These are phyloP conservation scores for Synodontis membranacea DNA, from an alignment of 2,113 vertebrate species.

Conservation along the genomic window DNA sequence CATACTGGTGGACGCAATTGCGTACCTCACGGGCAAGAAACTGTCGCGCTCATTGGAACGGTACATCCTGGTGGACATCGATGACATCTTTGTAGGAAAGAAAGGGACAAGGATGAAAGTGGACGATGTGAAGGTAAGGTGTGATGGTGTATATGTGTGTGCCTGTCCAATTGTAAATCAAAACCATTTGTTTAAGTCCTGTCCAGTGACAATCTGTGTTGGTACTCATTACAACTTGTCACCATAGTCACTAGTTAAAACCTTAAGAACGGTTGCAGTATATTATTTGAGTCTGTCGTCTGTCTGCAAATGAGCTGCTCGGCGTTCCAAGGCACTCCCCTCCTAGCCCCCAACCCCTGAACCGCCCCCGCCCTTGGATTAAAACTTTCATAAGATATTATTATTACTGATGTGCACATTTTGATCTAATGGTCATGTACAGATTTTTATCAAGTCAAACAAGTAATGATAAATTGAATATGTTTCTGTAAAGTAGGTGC, in stretches of 20 bases:
- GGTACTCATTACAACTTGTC: background rate
- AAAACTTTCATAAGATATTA: background rate
- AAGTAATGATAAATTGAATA: background rate
- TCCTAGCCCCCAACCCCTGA: too few species aligned
- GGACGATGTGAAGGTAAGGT: conserved; percentile 92
- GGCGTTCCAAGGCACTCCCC: background rate
- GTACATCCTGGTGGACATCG: conserved; percentile 92
- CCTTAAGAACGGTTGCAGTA: background rate
- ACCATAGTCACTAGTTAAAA: background rate
- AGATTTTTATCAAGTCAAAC: background rate
- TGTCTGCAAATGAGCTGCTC: background rate
- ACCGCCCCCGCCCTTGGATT: background rate
- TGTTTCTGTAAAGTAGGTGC: background rate
- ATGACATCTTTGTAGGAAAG: conserved; percentile 95
- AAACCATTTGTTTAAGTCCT: background rate
- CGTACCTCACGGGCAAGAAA: conserved; percentile 88
- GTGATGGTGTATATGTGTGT: conserved; percentile 42
- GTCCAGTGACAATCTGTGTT: background rate
- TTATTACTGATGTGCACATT: background rate
- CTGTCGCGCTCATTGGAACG: conserved; percentile 85
- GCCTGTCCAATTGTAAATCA: conserved; percentile 11
- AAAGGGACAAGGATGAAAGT: conserved; percentile 95
- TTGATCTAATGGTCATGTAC: background rate
- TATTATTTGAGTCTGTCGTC: background rate
- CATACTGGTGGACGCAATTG: conserved; percentile 89